A percentile compares a stretch with the other conserved stretches of the same genome.
These are phyloP conservation scores for Piaya cayana DNA, from an alignment of 2,113 vertebrate species.

Conservation along the genomic window DNA sequence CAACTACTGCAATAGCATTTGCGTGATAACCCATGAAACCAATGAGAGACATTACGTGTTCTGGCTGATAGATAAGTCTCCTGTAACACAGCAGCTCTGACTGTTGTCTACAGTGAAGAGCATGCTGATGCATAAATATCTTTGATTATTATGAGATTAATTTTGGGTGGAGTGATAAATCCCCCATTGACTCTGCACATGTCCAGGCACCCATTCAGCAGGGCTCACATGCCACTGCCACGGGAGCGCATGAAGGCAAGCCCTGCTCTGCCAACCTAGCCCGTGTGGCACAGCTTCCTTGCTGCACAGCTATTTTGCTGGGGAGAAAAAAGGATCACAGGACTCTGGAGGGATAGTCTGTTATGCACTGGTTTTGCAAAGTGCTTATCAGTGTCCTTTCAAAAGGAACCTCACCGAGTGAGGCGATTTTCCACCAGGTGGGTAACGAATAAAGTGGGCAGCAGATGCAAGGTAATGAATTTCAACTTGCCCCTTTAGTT, in stretches of 20 bases:
- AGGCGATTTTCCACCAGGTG: not conserved
- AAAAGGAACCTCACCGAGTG: not conserved
- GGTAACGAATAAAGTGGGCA: not conserved
- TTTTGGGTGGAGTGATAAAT: slow-evolving; percentile 30
- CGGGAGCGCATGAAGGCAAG: not conserved
- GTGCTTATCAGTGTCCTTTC: not conserved
- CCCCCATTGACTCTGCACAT: not conserved
- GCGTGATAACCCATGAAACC: not conserved
- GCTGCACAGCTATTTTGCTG: accelerated
- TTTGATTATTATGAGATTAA: slow-evolving; percentile 1
- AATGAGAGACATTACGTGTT: not conserved
- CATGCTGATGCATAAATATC: not conserved
- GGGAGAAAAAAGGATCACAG: not conserved
- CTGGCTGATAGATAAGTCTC: not conserved
- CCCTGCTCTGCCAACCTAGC: not conserved
- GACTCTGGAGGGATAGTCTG: not conserved
- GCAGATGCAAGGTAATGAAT: not conserved
- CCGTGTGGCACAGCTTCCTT: accelerated
- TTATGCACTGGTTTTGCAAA: not conserved
- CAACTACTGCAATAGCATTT: not conserved
- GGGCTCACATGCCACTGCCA: not conserved
- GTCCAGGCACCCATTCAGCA: not conserved
- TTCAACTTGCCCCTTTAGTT: not conserved
- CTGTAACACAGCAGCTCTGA: not conserved
- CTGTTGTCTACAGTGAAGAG: not conserved